Evolutionary conservation across 2,888 invertebrate genomes (phyloP), one percentile per base, ranked within the genome.

Genomic region (Cistogaster globosa): DNA sequence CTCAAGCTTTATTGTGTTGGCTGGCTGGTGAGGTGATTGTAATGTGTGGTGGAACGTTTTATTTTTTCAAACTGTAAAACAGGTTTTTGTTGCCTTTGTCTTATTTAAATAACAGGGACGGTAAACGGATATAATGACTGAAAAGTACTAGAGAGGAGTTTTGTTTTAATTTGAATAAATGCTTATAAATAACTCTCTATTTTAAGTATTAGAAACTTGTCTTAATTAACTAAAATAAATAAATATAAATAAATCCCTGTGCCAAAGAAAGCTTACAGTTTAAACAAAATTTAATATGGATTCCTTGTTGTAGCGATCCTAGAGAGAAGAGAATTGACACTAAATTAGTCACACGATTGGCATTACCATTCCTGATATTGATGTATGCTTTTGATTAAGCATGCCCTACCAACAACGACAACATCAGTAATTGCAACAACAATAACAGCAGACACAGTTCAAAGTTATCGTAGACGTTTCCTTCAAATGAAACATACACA

Each of bases 381-480:
- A 38, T 65, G 51, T 79, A 72, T 60, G 80, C 58, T 55, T 71
- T 63, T 51, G 62, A 76, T 65, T 68, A 57, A 63, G 62, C 67
- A 75, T 80, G 51, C 57, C 65, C 77, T 38, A 55, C 55, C 55
- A 81, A 65, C 60, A 68, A 68, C 20, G 36, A 51, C 69, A 55
- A 38, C 20, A 53, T 16, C 77, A 71, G 57, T 58, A 80, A 60
- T 32, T 22, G 38, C 79, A 72, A 58, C 72, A 72, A 58, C 79
- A 69, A 75, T 51, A 76, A 65, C 63, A 69, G 51, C 69, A 82
- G 69, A 78, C 77, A 85, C 82, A 85, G 85, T 85, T 85, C 82
- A 82, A 85, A 78, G 82, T 81, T 84, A 77, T 77, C 60, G 62
- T 55, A 84, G 84, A 81, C 77, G 77, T 80, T 84, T 80, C 72